Conservation (phyloP, 2,888 invertebrate species). For the Cephus rjabovi region DNA sequence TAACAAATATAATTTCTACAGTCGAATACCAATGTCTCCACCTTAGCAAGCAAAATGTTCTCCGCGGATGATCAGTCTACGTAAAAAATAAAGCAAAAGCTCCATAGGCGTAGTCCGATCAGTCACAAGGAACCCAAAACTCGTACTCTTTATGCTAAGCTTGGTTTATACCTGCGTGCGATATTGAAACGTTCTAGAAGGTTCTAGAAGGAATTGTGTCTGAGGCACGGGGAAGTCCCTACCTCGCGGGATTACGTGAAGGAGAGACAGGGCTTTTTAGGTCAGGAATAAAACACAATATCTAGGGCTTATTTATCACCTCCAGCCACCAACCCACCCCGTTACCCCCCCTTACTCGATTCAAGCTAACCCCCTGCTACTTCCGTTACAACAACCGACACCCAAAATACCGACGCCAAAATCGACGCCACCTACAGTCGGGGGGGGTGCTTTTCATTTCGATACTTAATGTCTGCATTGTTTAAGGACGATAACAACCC, state of each 20-base stretch:
- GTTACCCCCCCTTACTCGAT: not conserved
- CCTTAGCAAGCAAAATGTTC: no score
- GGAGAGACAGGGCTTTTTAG: constrained; percentile 30
- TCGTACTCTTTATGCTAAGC: constrained; percentile 48
- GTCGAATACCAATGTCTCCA: no score
- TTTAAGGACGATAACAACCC: constrained; percentile 13
- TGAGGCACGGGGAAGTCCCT: constrained; percentile 33
- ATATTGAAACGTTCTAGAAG: constrained; percentile 44
- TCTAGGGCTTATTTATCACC: constrained; percentile 48
- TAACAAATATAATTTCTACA: no score
- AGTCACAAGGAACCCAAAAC: not conserved
- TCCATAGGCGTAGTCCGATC: no score
- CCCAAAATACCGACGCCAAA: no score
- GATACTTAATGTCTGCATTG: constrained; percentile 27
- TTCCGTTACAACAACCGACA: no score
- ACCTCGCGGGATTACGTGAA: not conserved
- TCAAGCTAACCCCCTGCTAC: not conserved
- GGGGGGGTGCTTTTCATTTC: constrained; percentile 17
- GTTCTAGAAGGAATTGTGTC: constrained; percentile 33
- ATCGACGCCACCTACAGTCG: not conserved
- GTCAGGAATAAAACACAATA: constrained; percentile 46
- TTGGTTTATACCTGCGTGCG: constrained; percentile 45
- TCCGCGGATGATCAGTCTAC: no score
- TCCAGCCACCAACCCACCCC: not conserved
- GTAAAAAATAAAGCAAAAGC: no score